Conservation (phyloP, 1,140 invertebrate species). For the Heliconius eleuchia region DNA sequence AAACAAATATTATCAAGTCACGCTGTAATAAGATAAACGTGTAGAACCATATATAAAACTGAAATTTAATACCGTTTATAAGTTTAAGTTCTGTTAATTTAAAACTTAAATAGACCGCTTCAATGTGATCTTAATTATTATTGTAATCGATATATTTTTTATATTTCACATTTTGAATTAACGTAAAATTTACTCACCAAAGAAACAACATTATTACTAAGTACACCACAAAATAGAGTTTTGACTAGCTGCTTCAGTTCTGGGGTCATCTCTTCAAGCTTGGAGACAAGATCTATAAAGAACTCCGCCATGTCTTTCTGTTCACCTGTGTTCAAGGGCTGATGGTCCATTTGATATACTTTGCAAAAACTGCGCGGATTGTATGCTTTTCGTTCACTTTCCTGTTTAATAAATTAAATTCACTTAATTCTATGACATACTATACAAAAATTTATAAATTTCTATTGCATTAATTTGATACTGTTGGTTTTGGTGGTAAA, state of each 20-base stretch:
- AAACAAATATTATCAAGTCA: no score
- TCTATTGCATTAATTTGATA: no score
- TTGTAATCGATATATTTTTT: no score
- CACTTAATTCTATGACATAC: neutral
- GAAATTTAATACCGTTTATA: no score
- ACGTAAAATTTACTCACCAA: constrained; percentile 79
- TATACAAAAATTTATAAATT: neutral
- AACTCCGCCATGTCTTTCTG: constrained; percentile 99
- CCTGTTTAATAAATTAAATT: constrained; percentile 77
- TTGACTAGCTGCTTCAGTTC: constrained; percentile 95
- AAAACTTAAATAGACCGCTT: no score
- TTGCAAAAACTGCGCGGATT: constrained; percentile 97
- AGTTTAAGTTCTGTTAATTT: no score
- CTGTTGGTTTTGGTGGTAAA: no score
- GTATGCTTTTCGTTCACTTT: constrained; percentile 96
- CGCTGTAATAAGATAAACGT: no score
- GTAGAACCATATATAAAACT: no score
- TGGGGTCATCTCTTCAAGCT: constrained; percentile 97
- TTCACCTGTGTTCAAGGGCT: constrained; percentile 96
- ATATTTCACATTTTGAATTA: neutral
- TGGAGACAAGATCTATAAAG: constrained; percentile 97
- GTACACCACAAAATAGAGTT: constrained; percentile 94
- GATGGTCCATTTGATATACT: constrained; percentile 98
- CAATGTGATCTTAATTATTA: no score
- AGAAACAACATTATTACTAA: constrained; percentile 97